Percentiles rank a stretch among this genome's conserved stretches.
Evolutionary conservation across 2,797 vertebrate genomes (phyloP).

Genomic region (Tenualosa thibaudeaui): DNA sequence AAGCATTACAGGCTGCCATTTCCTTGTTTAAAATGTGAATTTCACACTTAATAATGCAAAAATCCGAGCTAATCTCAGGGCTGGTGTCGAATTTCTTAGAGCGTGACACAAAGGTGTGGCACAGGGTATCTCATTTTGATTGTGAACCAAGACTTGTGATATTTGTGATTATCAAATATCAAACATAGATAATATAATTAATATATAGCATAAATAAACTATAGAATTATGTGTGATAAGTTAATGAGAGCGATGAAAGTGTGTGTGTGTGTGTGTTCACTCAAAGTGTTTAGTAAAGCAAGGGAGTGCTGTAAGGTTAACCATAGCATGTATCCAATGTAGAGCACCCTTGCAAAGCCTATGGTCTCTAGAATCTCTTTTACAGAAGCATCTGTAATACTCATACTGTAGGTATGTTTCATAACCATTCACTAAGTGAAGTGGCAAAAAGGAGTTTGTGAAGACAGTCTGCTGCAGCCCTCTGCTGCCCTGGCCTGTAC

Average conservation of each 20-base stretch:
- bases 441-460: background rate
- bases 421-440: background rate
- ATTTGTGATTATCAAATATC: background rate
- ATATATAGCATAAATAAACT: too few species aligned
- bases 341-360: background rate
- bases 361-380: background rate
- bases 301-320: background rate
- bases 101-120: background rate
- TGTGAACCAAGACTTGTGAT: background rate
- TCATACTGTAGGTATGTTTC: too few species aligned
- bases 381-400: too few species aligned
- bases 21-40: conserved; percentile 2
- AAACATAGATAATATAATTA: too few species aligned
- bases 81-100: background rate
- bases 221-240: too few species aligned
- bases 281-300: too few species aligned
- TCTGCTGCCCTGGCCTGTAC: background rate
- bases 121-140: background rate
- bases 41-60: conserved; percentile 17
- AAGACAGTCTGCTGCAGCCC: background rate
- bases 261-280: too few species aligned
- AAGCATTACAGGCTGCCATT: conserved; percentile 17
- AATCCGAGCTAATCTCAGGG: conserved; percentile 6
- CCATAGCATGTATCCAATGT: background rate
- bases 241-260: background rate